These are phyloP conservation scores for Xenops minutus DNA, from an alignment of 2,797 vertebrate species.

Conservation along the genomic window DNA sequence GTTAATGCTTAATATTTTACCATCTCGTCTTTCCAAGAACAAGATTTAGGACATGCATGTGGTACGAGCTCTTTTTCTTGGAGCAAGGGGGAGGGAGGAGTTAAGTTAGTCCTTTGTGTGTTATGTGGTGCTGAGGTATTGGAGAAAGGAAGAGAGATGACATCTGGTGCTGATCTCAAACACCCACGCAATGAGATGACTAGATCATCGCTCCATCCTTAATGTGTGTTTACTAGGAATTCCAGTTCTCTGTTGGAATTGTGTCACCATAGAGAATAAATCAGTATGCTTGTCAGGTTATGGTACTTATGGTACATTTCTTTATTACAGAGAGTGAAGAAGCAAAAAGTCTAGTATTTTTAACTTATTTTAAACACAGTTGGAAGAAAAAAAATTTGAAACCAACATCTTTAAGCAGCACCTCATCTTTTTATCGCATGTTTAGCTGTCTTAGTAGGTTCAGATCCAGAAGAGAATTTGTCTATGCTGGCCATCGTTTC, in stretches of 20 bases:
- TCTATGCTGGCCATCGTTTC: neutral
- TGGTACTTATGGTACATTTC: neutral
- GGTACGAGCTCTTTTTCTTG: neutral
- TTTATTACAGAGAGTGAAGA: neutral
- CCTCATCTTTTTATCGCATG: neutral
- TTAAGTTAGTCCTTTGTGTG: neutral
- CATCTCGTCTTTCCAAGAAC: neutral
- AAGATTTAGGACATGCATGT: neutral
- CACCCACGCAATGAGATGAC: constrained; percentile 12
- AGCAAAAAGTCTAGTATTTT: neutral
- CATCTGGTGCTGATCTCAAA: constrained; percentile 42
- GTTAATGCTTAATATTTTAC: neutral
- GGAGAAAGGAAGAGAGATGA: neutral
- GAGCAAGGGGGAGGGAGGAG: neutral
- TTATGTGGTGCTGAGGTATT: neutral
- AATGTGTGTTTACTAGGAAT: constrained; percentile 32
- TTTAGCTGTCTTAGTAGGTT: neutral
- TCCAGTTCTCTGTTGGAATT: constrained; percentile 3
- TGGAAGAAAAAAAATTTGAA: neutral
- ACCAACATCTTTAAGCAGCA: neutral
- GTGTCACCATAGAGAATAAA: neutral
- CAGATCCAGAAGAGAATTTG: neutral
- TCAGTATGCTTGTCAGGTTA: neutral
- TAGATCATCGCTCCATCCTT: neutral
- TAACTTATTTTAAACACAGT: neutral